These are phyloP conservation scores for Actinostola sp. DNA, from an alignment of 92 coral and sea anemone species.

Conservation along the genomic window DNA sequence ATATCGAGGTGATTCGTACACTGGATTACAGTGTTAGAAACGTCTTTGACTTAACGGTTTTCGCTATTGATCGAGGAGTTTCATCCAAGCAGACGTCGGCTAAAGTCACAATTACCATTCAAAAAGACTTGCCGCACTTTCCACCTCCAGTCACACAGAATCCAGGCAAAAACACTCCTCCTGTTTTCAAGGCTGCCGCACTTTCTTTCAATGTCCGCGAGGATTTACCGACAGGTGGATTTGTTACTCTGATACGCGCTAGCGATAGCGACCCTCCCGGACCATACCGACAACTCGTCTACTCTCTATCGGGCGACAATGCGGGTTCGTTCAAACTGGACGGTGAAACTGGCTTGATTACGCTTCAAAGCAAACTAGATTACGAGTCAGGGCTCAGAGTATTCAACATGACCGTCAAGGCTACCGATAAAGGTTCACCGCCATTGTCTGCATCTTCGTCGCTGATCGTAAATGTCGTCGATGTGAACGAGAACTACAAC, in stretches of 20 bases:
- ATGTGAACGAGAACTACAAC: conserved; percentile 56
- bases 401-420: conserved; percentile 51
- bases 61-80: conserved; percentile 68
- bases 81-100: conserved; percentile 48
- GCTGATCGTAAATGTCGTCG: conserved; percentile 58
- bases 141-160: conserved; percentile 47
- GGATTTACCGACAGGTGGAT: conserved; percentile 64
- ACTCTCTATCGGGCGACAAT: conserved; percentile 33
- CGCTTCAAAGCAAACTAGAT: conserved; percentile 54
- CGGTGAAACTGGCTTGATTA: conserved; percentile 70
- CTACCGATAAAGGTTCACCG: conserved; percentile 73
- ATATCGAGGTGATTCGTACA: conserved; percentile 51
- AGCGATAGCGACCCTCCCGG: conserved; percentile 63
- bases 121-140: conserved; percentile 43
- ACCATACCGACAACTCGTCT: conserved; percentile 42
- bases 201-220: conserved; percentile 55
- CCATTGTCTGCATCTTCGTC: conserved; percentile 29
- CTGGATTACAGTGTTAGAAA: conserved; percentile 57
- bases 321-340: conserved; percentile 52
- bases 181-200: conserved; percentile 51
- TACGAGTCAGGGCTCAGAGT: conserved; percentile 26
- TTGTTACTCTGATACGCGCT: conserved; percentile 50
- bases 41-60: conserved; percentile 49
- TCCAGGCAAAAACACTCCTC: conserved; percentile 51
- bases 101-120: conserved; percentile 57